Evolutionary conservation across 2,113 vertebrate species (phyloP).

Genomic region (Balaeniceps rex): DNA sequence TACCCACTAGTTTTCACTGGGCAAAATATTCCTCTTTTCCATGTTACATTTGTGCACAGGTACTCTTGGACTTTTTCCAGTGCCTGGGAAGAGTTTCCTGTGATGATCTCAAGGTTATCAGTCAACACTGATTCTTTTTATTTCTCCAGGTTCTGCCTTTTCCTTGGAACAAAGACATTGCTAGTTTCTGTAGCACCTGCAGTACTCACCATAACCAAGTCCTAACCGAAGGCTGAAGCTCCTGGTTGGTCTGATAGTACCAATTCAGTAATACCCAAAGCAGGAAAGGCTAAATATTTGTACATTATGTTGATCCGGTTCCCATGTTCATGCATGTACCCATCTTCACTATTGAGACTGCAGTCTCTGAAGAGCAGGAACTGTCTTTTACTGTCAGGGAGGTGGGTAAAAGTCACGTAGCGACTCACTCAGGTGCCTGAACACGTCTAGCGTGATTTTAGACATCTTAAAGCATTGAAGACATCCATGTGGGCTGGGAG

Average conservation of each 20-base stretch:
- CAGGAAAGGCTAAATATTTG: not conserved
- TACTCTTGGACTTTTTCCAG: not conserved
- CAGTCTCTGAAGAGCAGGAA: not conserved
- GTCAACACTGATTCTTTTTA: not conserved
- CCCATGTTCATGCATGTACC: fast-evolving
- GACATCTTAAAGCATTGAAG: not conserved
- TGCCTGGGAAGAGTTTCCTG: not conserved
- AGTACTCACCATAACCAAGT: not conserved
- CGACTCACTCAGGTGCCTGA: not conserved
- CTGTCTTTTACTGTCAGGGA: not conserved
- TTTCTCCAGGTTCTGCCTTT: not conserved
- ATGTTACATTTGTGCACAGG: not conserved
- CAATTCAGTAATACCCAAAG: not conserved
- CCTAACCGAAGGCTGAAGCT: not conserved
- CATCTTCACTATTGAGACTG: not conserved
- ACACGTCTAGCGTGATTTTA: not conserved
- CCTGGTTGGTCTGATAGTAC: not conserved
- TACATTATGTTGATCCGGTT: not conserved
- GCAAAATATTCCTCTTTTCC: not conserved
- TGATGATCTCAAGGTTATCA: not conserved
- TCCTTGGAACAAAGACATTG: not conserved
- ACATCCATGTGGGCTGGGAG: not conserved
- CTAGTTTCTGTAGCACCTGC: not conserved
- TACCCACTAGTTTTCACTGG: not conserved
- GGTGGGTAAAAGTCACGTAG: not conserved